Evolutionary conservation across 1,140 invertebrate genomes (phyloP).

Genomic region (Drosophila bipectinata): DNA sequence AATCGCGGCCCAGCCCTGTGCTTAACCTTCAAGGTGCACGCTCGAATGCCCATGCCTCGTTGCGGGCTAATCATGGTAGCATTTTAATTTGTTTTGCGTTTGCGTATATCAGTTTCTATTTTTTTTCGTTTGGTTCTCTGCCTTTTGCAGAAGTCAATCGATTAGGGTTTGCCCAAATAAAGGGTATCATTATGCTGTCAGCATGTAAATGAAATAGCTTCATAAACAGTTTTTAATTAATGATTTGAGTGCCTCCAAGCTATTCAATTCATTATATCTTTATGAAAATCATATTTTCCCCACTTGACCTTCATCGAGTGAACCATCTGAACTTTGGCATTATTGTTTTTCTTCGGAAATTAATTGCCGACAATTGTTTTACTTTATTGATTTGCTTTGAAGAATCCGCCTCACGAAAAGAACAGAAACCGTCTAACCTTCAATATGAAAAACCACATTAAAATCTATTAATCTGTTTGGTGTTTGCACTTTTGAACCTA

Average conservation of each 20-base stretch:
- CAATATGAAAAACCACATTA: constrained; percentile 23
- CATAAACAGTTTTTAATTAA: not conserved
- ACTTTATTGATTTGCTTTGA: constrained; percentile 24
- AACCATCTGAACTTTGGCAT: constrained; percentile 25
- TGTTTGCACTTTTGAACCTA: constrained; percentile 48
- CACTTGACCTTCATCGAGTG: not conserved
- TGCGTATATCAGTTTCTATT: constrained; percentile 27
- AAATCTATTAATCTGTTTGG: constrained; percentile 40
- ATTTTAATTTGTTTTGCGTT: constrained; percentile 39
- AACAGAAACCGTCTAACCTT: constrained; percentile 33
- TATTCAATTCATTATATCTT: not conserved
- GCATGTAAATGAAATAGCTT: constrained; percentile 41
- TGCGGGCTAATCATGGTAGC: constrained; percentile 34
- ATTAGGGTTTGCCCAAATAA: constrained; percentile 30
- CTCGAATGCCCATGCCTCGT: constrained; percentile 61
- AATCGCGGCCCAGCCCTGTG: constrained; percentile 51
- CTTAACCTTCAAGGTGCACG: constrained; percentile 64
- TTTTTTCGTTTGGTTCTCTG: constrained; percentile 10
- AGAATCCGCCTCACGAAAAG: constrained; percentile 35
- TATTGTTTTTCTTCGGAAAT: constrained; percentile 6
- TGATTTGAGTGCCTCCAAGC: not conserved
- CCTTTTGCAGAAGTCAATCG: constrained; percentile 12
- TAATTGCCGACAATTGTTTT: constrained; percentile 33
- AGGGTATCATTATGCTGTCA: constrained; percentile 2
- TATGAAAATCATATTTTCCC: constrained; percentile 9